A percentile compares a stretch with the other conserved stretches of the same genome.
Conservation (phyloP, 2,113 vertebrate species). For the Uria lomvia region DNA sequence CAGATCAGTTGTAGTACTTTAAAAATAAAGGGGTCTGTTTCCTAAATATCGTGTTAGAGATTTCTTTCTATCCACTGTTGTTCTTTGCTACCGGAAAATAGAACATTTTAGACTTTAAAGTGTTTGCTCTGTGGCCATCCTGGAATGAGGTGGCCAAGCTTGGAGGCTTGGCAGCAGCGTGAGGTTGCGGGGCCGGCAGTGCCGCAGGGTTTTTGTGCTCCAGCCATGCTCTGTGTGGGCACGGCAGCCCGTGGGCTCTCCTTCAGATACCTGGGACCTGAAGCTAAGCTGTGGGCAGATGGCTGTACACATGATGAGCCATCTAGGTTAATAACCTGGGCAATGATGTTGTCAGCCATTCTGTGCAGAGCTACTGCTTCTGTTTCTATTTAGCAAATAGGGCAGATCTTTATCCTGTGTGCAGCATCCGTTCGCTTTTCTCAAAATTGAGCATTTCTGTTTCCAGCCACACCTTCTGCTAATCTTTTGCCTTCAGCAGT, state of each 20-base stretch:
- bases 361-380: background rate
- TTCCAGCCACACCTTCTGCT: background rate
- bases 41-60: background rate
- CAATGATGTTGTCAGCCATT: background rate
- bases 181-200: background rate
- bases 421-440: background rate
- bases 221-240: background rate
- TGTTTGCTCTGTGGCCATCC: background rate
- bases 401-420: background rate
- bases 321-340: background rate
- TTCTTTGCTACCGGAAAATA: background rate
- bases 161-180: background rate
- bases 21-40: background rate
- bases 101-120: background rate
- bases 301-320: background rate
- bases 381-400: background rate
- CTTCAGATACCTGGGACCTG: background rate
- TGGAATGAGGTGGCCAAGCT: background rate
- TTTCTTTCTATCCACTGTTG: background rate
- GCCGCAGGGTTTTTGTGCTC: background rate
- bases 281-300: background rate
- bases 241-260: accelerated
- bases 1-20: background rate
- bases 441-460: background rate
- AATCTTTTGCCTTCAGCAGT: background rate